Evolutionary conservation across 2,113 vertebrate species (phyloP).

Genomic region (Solenodon paradoxus): DNA sequence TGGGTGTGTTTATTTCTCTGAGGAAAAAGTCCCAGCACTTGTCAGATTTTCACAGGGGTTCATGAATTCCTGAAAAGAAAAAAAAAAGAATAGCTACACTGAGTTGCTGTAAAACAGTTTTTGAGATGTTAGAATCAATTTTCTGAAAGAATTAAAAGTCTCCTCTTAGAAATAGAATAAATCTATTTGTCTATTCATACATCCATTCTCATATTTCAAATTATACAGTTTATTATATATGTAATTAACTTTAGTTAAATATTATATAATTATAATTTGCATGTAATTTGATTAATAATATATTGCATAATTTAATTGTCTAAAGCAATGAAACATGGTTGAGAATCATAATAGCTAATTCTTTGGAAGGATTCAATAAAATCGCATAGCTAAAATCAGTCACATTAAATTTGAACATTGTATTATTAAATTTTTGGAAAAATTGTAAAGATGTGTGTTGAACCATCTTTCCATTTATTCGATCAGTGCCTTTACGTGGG

Average conservation of each 20-base stretch:
- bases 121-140: neutral
- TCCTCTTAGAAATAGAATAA: neutral
- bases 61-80: neutral
- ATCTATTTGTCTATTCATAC: neutral
- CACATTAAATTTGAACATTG: neutral
- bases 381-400: neutral
- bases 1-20: neutral
- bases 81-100: neutral
- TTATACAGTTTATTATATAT: neutral
- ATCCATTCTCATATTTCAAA: neutral
- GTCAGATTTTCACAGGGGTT: neutral
- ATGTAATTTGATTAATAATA: neutral
- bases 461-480: neutral
- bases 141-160: neutral
- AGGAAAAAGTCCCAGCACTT: neutral
- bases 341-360: neutral
- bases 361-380: neutral
- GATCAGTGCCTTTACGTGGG: neutral
- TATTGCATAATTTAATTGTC: neutral
- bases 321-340: neutral
- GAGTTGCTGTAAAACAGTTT: neutral
- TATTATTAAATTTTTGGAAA: neutral
- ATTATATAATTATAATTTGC: neutral
- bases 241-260: neutral
- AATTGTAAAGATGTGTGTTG: neutral